Conservation (phyloP, 2,888 invertebrate species). For the Eupithecia subumbrata region DNA sequence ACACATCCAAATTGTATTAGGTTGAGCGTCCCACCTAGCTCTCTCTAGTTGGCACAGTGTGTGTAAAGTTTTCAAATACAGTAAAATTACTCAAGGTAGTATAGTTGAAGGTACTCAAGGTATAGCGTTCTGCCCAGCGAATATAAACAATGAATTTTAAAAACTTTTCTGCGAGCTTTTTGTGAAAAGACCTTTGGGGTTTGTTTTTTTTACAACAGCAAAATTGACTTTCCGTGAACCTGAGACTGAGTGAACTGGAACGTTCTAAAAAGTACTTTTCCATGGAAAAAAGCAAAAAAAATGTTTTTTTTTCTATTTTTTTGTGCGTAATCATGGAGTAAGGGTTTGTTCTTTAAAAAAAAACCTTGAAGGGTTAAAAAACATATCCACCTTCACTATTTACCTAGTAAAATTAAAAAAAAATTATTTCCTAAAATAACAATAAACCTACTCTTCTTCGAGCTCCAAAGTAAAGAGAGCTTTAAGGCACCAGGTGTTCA, state of each 20-base stretch:
- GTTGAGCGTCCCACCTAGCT: constrained; percentile 21
- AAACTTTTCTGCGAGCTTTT: neutral
- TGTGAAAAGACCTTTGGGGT: neutral
- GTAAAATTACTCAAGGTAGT: constrained; percentile 6
- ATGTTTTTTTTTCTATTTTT: too few relatives aligned
- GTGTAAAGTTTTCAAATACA: neutral
- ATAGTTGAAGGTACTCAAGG: too few relatives aligned
- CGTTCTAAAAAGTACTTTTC: too few relatives aligned
- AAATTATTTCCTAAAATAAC: too few relatives aligned
- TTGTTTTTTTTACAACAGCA: neutral
- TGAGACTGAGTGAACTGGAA: too few relatives aligned
- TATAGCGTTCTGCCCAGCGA: neutral
- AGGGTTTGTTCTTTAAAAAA: too few relatives aligned
- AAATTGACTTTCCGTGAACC: neutral
- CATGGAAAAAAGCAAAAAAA: too few relatives aligned
- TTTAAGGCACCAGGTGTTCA: neutral
- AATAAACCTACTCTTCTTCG: neutral
- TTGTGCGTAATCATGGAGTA: too few relatives aligned
- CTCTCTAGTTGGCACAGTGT: constrained; percentile 32
- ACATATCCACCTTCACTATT: too few relatives aligned
- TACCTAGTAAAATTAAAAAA: too few relatives aligned
- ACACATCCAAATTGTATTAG: constrained; percentile 41
- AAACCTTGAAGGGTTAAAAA: too few relatives aligned
- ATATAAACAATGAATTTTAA: neutral
- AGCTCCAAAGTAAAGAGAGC: neutral